These are phyloP conservation scores for Arctocebus calabarensis DNA, from an alignment of 2,797 vertebrate species.

Conservation along the genomic window DNA sequence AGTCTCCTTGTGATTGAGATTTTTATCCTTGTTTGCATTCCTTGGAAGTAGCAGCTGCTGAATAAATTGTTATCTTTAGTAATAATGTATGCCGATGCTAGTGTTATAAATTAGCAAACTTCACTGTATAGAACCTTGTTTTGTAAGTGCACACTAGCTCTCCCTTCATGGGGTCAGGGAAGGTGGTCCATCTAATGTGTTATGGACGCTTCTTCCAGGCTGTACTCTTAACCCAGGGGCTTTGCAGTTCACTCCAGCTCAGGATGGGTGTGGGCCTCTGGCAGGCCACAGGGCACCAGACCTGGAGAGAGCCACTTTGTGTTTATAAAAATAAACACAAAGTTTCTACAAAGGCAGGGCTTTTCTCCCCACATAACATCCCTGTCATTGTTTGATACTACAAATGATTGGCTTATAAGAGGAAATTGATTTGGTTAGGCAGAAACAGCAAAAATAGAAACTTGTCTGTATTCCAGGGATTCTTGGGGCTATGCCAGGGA, in stretches of 20 bases:
- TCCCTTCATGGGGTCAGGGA: background rate
- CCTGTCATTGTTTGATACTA: background rate
- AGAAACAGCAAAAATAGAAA: background rate
- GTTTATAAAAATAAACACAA: background rate
- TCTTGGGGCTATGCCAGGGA: background rate
- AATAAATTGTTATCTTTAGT: background rate
- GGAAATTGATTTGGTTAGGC: background rate
- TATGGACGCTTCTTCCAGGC: background rate
- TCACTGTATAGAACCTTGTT: background rate
- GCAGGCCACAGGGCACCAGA: background rate
- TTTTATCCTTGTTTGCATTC: slow-evolving; percentile 3
- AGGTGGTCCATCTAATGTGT: background rate
- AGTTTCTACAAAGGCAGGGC: background rate
- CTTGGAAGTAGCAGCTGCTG: background rate
- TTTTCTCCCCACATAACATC: background rate
- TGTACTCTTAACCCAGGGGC: background rate
- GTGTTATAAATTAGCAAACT: background rate
- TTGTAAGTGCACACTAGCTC: background rate
- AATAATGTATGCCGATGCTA: background rate
- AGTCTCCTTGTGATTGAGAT: background rate
- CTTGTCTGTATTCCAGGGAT: background rate
- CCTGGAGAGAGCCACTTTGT: background rate
- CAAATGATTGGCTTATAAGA: background rate
- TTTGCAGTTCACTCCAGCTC: background rate
- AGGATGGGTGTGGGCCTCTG: background rate